Percentiles rank a stretch among this genome's conserved stretches.
phyloP scores from a whole-genome alignment of 2,113 vertebrate genomes.

The Uria lomvia region DNA sequence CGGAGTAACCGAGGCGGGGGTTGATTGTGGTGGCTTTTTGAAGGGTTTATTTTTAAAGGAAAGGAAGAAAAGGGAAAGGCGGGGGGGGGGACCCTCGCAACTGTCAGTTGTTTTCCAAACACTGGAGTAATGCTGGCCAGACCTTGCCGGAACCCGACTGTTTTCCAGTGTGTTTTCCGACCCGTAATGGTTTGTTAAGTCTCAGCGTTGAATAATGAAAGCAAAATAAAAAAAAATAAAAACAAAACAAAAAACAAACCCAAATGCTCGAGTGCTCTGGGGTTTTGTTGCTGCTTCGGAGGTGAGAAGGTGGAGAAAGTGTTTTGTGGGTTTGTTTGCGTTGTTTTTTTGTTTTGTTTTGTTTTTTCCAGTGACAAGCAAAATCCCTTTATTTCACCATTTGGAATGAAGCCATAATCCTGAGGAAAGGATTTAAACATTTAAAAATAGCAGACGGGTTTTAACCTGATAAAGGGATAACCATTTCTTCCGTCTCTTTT shows the following conservation, averaged over 20 bases:
- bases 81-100: not conserved
- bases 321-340: not conserved
- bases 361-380: accelerated
- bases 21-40: not conserved
- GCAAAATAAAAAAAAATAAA: not conserved
- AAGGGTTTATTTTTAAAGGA: not conserved
- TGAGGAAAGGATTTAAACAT: not conserved
- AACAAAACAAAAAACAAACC: not conserved
- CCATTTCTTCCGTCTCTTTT: not conserved
- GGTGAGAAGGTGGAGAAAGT: not conserved
- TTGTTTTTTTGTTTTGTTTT: not conserved
- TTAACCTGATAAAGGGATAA: not conserved
- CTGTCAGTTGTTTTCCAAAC: slow-evolving; percentile 72
- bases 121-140: slow-evolving; percentile 66
- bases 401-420: not conserved
- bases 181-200: slow-evolving; percentile 64
- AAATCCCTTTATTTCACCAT: not conserved
- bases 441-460: not conserved
- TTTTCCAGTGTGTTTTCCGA: slow-evolving; percentile 54
- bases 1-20: too few relatives aligned
- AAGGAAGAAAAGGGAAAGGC: not conserved
- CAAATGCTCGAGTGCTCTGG: accelerated
- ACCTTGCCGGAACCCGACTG: slow-evolving; percentile 38
- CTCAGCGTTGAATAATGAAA: not conserved
- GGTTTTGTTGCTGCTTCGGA: not conserved